Conservation (phyloP, 1,140 invertebrate species). For the Thaumatotibia leucotreta region DNA sequence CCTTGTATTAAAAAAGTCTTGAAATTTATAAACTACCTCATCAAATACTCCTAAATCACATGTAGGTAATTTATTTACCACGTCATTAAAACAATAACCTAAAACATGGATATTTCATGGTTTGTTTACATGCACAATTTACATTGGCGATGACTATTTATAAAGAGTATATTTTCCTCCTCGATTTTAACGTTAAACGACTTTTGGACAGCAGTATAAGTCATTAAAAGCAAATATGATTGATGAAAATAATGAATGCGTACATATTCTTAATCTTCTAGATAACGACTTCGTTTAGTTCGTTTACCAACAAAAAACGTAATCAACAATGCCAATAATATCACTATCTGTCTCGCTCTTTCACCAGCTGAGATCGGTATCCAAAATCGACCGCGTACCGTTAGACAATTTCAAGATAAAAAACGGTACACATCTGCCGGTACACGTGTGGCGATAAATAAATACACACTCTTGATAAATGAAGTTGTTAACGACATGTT, state of each 20-base stretch:
- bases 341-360: neutral
- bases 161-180: too few species aligned
- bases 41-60: too few species aligned
- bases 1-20: too few species aligned
- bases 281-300: neutral
- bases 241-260: neutral
- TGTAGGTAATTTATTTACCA: too few species aligned
- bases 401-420: neutral
- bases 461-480: neutral
- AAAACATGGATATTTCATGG: too few species aligned
- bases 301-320: neutral
- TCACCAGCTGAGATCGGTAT: neutral
- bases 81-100: too few species aligned
- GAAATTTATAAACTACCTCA: too few species aligned
- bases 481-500: neutral
- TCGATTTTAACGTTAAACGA: too few species aligned
- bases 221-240: too few species aligned
- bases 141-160: too few species aligned
- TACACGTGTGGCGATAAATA: neutral
- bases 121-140: too few species aligned
- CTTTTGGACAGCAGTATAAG: too few species aligned
- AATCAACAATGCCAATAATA: neutral
- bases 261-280: neutral
- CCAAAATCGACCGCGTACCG: neutral
- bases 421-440: slow-evolving; percentile 1